A percentile compares a stretch with the other conserved stretches of the same genome.
Evolutionary conservation across 2,113 vertebrate genomes (phyloP).

Genomic region (Bufo gargarizans): DNA sequence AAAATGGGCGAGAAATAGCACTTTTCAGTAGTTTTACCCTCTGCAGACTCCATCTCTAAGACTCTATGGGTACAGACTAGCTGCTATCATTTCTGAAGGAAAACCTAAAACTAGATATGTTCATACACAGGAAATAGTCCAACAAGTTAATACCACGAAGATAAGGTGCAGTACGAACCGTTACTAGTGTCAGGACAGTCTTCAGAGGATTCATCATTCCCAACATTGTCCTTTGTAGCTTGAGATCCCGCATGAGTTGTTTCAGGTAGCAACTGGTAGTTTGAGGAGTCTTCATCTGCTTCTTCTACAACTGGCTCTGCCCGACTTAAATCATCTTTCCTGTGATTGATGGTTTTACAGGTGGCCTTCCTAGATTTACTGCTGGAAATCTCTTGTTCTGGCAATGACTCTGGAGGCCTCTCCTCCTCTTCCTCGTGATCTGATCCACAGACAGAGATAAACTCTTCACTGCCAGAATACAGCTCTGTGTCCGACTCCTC

Average conservation of each 20-base stretch:
- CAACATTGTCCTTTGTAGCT: slow-evolving; percentile 64
- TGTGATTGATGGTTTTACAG: slow-evolving; percentile 88
- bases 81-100: no score
- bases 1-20: no score
- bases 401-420: slow-evolving; percentile 70
- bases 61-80: no score
- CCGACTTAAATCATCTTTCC: slow-evolving; percentile 92
- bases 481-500: slow-evolving; percentile 96
- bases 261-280: slow-evolving; percentile 77
- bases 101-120: no score
- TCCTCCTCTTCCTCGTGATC: slow-evolving; percentile 78
- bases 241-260: slow-evolving; percentile 61
- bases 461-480: slow-evolving; percentile 95
- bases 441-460: slow-evolving; percentile 94
- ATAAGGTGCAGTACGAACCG: slow-evolving; percentile 69
- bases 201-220: slow-evolving; percentile 70
- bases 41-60: no score
- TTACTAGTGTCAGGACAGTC: slow-evolving; percentile 78
- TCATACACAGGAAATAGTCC: neutral
- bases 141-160: no score
- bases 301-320: slow-evolving; percentile 79
- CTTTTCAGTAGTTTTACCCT: no score
- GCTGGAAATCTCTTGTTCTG: slow-evolving; percentile 64
- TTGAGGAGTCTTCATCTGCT: slow-evolving; percentile 74
- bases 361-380: slow-evolving; percentile 87